A percentile compares a stretch with the other conserved stretches of the same genome.
phyloP scores from a whole-genome alignment of 2,888 invertebrate genomes.

The Rhyacophila evoluta region DNA sequence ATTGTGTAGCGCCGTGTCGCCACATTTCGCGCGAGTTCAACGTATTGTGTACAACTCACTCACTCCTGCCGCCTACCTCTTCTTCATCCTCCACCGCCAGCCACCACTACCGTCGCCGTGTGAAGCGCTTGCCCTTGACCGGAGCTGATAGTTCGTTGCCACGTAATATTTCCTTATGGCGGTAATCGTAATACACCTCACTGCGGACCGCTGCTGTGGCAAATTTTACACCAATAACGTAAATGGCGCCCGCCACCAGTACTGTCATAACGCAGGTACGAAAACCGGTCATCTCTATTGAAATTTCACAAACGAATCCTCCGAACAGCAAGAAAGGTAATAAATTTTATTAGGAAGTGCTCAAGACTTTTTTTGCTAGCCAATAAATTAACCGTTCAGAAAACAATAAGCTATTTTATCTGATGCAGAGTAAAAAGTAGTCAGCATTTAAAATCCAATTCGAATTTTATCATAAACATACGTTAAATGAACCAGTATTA shows the following conservation, averaged over 20 bases:
- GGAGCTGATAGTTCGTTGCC: slow-evolving; percentile 8
- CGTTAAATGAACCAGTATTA: too few species aligned
- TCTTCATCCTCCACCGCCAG: slow-evolving; percentile 8
- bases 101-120: slow-evolving; percentile 23
- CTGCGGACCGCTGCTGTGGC: neutral
- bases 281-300: neutral
- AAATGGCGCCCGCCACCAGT: neutral
- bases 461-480: too few species aligned
- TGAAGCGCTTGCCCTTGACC: slow-evolving; percentile 50
- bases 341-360: too few species aligned
- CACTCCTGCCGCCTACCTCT: slow-evolving; percentile 51
- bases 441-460: too few species aligned
- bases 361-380: too few species aligned
- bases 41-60: slow-evolving; percentile 19
- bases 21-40: slow-evolving; percentile 38
- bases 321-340: neutral
- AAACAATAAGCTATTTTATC: too few species aligned
- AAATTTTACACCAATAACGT: neutral
- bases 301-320: neutral
- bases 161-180: slow-evolving; percentile 26
- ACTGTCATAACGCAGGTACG: neutral
- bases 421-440: too few species aligned
- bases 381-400: too few species aligned
- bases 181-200: neutral
- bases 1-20: slow-evolving; percentile 5